A percentile compares a stretch with the other conserved stretches of the same genome.
These are phyloP conservation scores for Pollenia labialis DNA, from an alignment of 2,888 invertebrate genomes.

Conservation along the genomic window DNA sequence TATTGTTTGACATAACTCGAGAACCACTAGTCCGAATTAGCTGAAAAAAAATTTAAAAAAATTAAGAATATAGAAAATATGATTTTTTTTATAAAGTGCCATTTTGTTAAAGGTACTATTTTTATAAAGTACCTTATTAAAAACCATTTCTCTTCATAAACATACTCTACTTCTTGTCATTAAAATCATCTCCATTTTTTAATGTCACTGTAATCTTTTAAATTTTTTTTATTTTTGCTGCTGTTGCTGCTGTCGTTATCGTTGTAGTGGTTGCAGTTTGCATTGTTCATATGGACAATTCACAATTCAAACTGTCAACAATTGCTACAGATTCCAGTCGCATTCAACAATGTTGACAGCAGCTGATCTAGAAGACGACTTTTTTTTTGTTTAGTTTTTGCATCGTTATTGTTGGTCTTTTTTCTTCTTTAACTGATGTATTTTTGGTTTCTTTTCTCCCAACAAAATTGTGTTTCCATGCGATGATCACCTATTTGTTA, in stretches of 20 bases:
- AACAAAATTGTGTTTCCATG: conserved; percentile 15
- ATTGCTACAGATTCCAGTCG: conserved; percentile 77
- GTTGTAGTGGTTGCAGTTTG: conserved; percentile 52
- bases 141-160: neutral
- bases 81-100: too few species aligned
- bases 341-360: conserved; percentile 80
- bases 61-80: too few species aligned
- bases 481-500: conserved; percentile 43
- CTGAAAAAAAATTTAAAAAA: too few species aligned
- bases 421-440: conserved; percentile 15
- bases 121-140: neutral
- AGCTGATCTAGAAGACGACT: conserved; percentile 81
- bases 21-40: too few species aligned
- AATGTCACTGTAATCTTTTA: conserved; percentile 26
- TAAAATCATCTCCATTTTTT: conserved; percentile 56
- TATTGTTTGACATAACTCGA: too few species aligned
- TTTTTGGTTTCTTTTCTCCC: conserved; percentile 38
- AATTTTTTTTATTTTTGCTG: neutral
- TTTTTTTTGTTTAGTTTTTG: conserved; percentile 47
- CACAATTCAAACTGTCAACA: conserved; percentile 76
- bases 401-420: conserved; percentile 36
- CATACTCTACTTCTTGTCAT: conserved; percentile 30
- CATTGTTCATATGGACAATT: conserved; percentile 74
- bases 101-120: neutral
- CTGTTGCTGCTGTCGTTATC: conserved; percentile 29